Evolutionary conservation across 2,888 invertebrate species (phyloP).

Genomic region (Tachystola acroxantha): DNA sequence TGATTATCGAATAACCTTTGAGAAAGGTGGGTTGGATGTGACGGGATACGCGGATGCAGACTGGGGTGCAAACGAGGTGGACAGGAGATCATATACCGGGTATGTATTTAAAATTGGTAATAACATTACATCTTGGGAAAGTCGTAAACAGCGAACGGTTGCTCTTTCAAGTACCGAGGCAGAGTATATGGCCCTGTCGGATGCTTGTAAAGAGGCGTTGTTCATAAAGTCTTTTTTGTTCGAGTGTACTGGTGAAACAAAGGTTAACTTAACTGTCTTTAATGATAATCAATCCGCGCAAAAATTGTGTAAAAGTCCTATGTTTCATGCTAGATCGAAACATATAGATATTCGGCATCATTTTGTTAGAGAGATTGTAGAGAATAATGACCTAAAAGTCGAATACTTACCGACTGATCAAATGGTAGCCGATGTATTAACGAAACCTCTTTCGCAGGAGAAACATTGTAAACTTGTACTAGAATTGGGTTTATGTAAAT

Average conservation of each 20-base stretch:
- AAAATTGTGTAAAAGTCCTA: slow-evolving; percentile 1
- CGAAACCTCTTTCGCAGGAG: slow-evolving; percentile 2
- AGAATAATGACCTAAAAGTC: not conserved
- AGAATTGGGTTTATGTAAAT: too few relatives aligned
- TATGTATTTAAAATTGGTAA: slow-evolving; percentile 14
- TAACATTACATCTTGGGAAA: slow-evolving; percentile 12
- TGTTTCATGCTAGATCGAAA: slow-evolving; percentile 3
- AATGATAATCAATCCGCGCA: slow-evolving; percentile 5
- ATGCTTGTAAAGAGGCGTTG: slow-evolving; percentile 11
- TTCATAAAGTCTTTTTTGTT: slow-evolving; percentile 4
- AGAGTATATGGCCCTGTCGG: slow-evolving; percentile 15
- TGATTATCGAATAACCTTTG: slow-evolving; percentile 10
- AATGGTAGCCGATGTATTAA: slow-evolving; percentile 5
- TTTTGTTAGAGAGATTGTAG: slow-evolving; percentile 1
- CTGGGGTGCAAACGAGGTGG: slow-evolving; percentile 12
- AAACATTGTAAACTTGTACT: not conserved
- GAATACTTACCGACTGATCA: slow-evolving; percentile 2
- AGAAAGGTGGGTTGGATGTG: slow-evolving; percentile 4
- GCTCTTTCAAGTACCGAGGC: slow-evolving; percentile 14
- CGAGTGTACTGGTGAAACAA: not conserved
- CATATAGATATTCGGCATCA: slow-evolving; percentile 5
- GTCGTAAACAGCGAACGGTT: slow-evolving; percentile 14
- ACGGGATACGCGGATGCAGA: slow-evolving; percentile 16
- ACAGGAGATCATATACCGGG: slow-evolving; percentile 19
- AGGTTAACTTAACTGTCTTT: not conserved